Base-by-base conservation (phyloP, 2,113 vertebrate genomes). In the Lepus timidus region DNA sequence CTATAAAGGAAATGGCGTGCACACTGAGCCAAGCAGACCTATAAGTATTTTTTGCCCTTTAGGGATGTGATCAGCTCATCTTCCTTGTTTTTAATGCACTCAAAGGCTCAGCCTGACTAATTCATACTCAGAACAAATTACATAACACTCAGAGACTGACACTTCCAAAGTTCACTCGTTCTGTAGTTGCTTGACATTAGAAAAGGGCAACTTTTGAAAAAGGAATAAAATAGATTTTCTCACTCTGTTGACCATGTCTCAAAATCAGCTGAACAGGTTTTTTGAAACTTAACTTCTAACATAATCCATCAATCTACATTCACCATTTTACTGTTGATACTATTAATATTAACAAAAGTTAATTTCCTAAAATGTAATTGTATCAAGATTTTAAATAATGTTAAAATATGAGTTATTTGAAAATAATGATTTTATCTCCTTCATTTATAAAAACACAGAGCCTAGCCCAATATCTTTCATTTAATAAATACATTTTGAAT, bases 201-300 rank as follows among this genome's bases (percentile, higher is more conserved):
- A 95, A 97, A 97, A 97, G 97, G 95, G 95, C 97, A 97, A 95
- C 65, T 96, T 94, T 95, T 86, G 92, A 97, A 94, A 97, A 93
- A 95, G n/a, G 74, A 95, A 95, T 97, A 96, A 97, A 97, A 94
- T 95, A 97, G 94, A 97, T 97, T 97, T 97, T 97, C 96, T 97
- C 97, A 96, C 96, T 89, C 93, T 91, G 85, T 67, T 97, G 81
- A 64, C 80, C 92, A 95, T 96, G 64, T 96, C 95, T 96, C 90
- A 91, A 96, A 96, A 93, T 68, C 36, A 95, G 82, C 76, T 81
- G 82, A 96, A 93, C 6, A 83, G 33, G 36, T 71, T 96, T 97
- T 87, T 91, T 88, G 31, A 96, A 96, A 76, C 39, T 90, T 96
- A 84, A 70, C 64, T 93, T 96, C 95, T 88, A 93, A 95, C 96